Conservation (phyloP, 1,140 invertebrate genomes). For the Aphelenchoides avenae region DNA sequence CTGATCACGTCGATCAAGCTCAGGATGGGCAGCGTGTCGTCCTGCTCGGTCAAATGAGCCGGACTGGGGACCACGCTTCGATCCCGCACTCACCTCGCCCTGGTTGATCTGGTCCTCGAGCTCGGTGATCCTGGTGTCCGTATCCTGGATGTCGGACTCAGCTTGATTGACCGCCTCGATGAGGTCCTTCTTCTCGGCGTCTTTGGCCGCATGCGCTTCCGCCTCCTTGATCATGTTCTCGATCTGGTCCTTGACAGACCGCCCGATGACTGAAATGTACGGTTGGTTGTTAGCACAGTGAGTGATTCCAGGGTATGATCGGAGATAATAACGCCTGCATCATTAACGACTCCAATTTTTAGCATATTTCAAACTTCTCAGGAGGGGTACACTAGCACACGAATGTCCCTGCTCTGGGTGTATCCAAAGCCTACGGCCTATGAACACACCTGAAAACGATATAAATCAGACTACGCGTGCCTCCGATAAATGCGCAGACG, state of each 20-base stretch:
- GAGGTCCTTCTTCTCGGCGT: conserved; percentile 81
- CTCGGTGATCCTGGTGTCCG: conserved; percentile 95
- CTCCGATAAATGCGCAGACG: too few species aligned
- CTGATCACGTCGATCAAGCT: neutral
- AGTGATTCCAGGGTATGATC: too few species aligned
- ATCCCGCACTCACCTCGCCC: conserved; percentile 84
- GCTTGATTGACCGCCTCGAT: conserved; percentile 94
- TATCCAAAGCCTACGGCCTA: too few species aligned
- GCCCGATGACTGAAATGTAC: conserved; percentile 96
- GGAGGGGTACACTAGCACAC: too few species aligned
- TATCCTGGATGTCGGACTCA: conserved; percentile 93
- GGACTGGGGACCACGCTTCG: too few species aligned
- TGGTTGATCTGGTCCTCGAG: conserved; percentile 88
- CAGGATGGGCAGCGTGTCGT: neutral
- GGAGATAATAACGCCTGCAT: too few species aligned
- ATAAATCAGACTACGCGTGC: too few species aligned
- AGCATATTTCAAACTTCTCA: too few species aligned
- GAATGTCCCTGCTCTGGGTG: too few species aligned
- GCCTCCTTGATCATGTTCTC: conserved; percentile 99
- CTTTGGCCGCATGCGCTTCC: conserved; percentile 86
- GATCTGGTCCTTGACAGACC: conserved; percentile 98
- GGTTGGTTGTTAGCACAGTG: too few species aligned
- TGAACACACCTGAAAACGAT: too few species aligned
- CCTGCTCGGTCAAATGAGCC: neutral
- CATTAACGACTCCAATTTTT: too few species aligned